A percentile compares a stretch with the other conserved stretches of the same genome.
Evolutionary conservation across 2,113 vertebrate species (phyloP).

Genomic region (Petrocephalus microphthalmus): DNA sequence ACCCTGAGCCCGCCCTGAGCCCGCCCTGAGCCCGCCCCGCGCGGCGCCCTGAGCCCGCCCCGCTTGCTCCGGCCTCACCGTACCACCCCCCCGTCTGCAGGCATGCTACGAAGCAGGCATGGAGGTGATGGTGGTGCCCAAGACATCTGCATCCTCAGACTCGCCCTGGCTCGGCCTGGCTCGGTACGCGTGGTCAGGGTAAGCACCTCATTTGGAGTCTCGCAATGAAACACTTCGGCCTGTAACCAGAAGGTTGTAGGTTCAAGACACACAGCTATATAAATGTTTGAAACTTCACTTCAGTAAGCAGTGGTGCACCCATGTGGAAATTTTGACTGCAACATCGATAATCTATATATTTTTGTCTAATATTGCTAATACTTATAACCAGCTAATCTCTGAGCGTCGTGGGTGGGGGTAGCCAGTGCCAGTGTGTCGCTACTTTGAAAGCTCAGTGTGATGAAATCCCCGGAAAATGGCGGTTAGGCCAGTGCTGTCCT

Average conservation of each 20-base stretch:
- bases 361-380: background rate
- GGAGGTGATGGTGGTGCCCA: conserved; percentile 93
- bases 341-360: background rate
- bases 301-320: background rate
- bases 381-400: background rate
- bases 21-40: background rate
- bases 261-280: background rate
- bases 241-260: background rate
- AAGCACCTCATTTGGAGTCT: conserved; percentile 48
- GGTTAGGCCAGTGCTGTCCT: background rate
- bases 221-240: background rate
- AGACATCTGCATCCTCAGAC: conserved; percentile 97
- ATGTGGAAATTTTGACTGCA: background rate
- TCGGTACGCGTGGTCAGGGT: conserved; percentile 98
- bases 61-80: background rate
- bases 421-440: background rate
- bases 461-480: background rate
- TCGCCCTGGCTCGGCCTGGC: conserved; percentile 97
- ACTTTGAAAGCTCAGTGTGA: background rate
- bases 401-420: background rate
- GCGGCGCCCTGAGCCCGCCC: background rate
- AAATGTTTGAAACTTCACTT: background rate
- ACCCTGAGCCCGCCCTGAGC: no score
- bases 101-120: conserved; percentile 92
- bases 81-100: conserved; percentile 52